Base-by-base conservation (phyloP, 2,888 invertebrate genomes). In the Helobdella robusta region DNA sequence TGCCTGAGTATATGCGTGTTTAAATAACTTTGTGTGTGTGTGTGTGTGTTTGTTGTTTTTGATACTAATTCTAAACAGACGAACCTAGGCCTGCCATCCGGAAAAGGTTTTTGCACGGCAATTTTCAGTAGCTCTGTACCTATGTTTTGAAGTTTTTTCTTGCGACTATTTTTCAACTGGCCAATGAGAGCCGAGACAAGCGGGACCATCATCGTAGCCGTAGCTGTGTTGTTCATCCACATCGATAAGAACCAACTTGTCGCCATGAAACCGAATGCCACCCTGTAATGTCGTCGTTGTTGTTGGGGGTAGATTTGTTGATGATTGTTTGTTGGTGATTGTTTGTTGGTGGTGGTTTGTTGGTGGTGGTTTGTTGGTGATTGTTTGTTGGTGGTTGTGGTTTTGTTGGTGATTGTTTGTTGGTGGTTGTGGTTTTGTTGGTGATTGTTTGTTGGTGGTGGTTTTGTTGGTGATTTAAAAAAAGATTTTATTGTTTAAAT, bases 181-280 rank as follows among this genome's bases (percentile, higher is more conserved):
- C 18, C 15, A n/a, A 61, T 44, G 15, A 61, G 40, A 28, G 61
- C 61, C 11, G 28, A 23, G 44, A 61, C 61, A 25, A 61, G 40
- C 32, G 61, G 61, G 2, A 61, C 61, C 61, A 61, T 61, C 61
- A 61, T 61, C 5, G 61, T 44, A 1, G 61, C 28, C 11, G 61
- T 61, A 23, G 61, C 61, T 5, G 61, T 61, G 61, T 61, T 61
- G 46, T 28, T 44, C 28, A 61, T 25, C 61, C 61, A 61, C 61
- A 61, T 61, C 46, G 61, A 61, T 28, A 61, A 32, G 30, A 61
- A 61, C 61, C 61, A 61, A 28, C 46, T 23, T 20, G 61, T 61
- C 23, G 25, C 46, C 61, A 61, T 61, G 61, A 61, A 61, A 2
- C 61, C 61, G 2, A 61, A 30, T 28, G 46, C 61, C 25, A 61